A percentile compares a stretch with the other conserved stretches of the same genome.
These are phyloP conservation scores for Columba guinea DNA, from an alignment of 2,797 vertebrate species.

Conservation along the genomic window DNA sequence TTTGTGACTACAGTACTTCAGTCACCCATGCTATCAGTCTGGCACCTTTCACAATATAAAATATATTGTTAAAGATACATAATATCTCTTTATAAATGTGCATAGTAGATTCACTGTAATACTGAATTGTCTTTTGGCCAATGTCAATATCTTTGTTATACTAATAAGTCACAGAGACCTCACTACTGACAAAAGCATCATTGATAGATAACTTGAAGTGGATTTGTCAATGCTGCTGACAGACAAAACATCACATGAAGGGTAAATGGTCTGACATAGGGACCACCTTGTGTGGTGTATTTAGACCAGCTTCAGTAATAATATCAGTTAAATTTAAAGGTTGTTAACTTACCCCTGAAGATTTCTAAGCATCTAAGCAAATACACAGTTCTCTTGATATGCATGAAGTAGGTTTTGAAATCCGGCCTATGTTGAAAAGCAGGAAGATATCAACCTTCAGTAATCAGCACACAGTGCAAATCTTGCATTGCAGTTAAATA, in stretches of 20 bases:
- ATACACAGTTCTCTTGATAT: neutral
- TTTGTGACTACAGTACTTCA: neutral
- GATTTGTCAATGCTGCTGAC: slow-evolving; percentile 16
- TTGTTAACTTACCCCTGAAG: neutral
- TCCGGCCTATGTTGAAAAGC: neutral
- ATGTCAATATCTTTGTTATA: neutral
- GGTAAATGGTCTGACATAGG: neutral
- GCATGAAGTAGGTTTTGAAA: neutral
- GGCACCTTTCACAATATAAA: neutral
- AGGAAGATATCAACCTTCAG: neutral
- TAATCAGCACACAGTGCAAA: neutral
- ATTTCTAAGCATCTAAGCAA: neutral
- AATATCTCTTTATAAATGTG: neutral
- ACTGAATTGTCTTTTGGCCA: neutral
- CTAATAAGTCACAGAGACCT: neutral
- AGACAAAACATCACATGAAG: neutral
- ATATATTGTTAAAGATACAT: neutral
- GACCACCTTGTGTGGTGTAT: neutral
- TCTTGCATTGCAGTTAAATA: neutral
- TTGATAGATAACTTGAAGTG: neutral
- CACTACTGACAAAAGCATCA: slow-evolving; percentile 11
- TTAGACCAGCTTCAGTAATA: neutral
- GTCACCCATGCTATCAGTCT: neutral
- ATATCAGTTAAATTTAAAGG: neutral
- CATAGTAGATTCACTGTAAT: neutral